These are phyloP conservation scores for Chlorodrepanis virens DNA, from an alignment of 2,113 vertebrate species.

Conservation along the genomic window DNA sequence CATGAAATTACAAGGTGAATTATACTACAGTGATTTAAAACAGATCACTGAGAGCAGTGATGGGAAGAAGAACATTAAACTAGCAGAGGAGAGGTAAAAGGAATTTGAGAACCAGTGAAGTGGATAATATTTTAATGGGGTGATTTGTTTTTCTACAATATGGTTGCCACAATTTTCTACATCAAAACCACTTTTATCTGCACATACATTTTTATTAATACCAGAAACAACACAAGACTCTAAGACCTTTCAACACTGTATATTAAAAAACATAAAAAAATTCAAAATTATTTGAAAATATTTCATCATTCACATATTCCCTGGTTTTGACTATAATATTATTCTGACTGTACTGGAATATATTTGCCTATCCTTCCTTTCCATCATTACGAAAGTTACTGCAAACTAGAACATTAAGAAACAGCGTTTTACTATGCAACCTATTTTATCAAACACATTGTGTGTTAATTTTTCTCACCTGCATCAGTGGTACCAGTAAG, in stretches of 20 bases:
- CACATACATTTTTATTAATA: neutral
- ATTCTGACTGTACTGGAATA: neutral
- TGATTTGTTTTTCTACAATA: neutral
- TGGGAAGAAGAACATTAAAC: neutral
- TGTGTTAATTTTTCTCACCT: neutral
- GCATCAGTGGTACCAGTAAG: neutral
- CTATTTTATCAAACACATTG: neutral
- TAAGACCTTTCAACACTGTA: neutral
- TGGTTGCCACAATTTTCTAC: neutral
- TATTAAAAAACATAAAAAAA: neutral
- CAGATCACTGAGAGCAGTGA: neutral
- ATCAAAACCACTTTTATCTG: neutral
- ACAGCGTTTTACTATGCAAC: neutral
- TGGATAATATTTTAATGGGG: neutral
- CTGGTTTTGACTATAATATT: neutral
- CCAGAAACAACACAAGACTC: neutral
- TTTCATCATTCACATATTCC: neutral
- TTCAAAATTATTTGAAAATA: neutral
- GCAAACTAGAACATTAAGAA: neutral
- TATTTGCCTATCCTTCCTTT: neutral
- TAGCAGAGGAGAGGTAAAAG: neutral
- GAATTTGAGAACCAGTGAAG: neutral
- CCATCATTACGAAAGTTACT: neutral
- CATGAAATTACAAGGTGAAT: fast-evolving
- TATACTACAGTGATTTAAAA: neutral